Evolutionary conservation across 2,888 invertebrate genomes (phyloP), one percentile per base, ranked within the genome.

Genomic region (Nipponacmea schrenckii): DNA sequence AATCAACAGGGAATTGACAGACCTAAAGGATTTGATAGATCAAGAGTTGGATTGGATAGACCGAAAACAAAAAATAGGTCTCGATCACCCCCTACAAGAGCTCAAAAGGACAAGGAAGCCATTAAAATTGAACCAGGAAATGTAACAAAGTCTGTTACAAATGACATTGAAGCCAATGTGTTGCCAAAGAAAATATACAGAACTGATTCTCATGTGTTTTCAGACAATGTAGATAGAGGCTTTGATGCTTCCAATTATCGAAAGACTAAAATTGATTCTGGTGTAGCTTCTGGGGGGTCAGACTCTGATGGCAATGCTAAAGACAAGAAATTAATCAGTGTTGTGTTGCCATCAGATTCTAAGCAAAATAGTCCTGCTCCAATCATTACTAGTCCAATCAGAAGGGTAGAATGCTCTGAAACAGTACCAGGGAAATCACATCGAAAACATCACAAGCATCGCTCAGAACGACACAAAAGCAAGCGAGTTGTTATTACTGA

Each of bases 251-350:
- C 56, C 20, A 56, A 56, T 56, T 56, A 56, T 56, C 56, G 56
- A 8, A 56, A 56, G 24, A 56, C 24, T 56, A 24, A 56, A 24
- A 24, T 24, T 5, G 14, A 20, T 24, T 24, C 20, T 24, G 24
- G 24, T 2, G 20, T 24, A 3, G 24, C 56, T 12, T 56, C 56
- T 2, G 56, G 24, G 12, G 56, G 24, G 12, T 24, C 20, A 24
- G 56, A 56, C 24, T 24, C 56, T 2, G 56, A 56, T 0, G 56
- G 14, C 2, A 20, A 64, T 46, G 63, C 48, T 20, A 50, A 50
- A 56, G 67, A 46, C n/a, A 68, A 68, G 15, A 72, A 72, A 64
- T 62, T 72, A 5, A 68, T 72, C 45, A 72, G 71, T 65, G 64
- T 72, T 45, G 71, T 72, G 5, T 64, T 72, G 24, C 48, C 67